These are phyloP conservation scores for Thunnus thynnus DNA, from an alignment of 2,113 vertebrate species.

Conservation along the genomic window DNA sequence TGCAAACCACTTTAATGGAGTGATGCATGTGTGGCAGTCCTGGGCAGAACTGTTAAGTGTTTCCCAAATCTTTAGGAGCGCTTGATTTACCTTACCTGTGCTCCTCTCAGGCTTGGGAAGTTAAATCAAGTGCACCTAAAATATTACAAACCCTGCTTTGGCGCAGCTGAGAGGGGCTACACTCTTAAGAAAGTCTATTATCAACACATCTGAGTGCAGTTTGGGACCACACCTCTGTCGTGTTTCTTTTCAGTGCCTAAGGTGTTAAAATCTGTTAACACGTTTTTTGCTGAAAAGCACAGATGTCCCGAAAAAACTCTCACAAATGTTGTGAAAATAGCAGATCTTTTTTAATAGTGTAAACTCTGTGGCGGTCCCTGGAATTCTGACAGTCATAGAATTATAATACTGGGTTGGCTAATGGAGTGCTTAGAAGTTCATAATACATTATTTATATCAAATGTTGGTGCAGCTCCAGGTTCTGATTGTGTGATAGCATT, in stretches of 20 bases:
- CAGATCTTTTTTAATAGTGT: neutral
- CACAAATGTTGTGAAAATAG: slow-evolving; percentile 7
- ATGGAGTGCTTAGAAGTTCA: slow-evolving; percentile 35
- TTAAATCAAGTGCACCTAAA: slow-evolving; percentile 39
- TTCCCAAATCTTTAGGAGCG: slow-evolving; percentile 28
- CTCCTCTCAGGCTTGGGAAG: neutral
- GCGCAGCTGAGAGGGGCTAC: neutral
- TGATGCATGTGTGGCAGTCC: slow-evolving; percentile 63
- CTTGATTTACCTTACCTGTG: slow-evolving; percentile 36
- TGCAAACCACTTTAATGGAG: slow-evolving; percentile 68
- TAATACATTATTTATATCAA: slow-evolving; percentile 68
- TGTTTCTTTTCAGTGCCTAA: neutral
- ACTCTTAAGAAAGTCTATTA: slow-evolving; percentile 2
- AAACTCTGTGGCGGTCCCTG: neutral
- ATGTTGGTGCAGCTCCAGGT: slow-evolving; percentile 66
- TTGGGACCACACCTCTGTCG: neutral
- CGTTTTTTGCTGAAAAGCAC: neutral
- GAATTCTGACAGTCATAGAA: slow-evolving; percentile 17
- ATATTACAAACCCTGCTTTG: slow-evolving; percentile 2
- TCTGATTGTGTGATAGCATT: slow-evolving; percentile 83
- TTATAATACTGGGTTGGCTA: slow-evolving; percentile 9
- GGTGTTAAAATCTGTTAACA: slow-evolving; percentile 14
- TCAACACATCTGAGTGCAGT: slow-evolving; percentile 18
- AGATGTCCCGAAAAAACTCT: neutral
- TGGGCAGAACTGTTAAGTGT: slow-evolving; percentile 45